These are phyloP conservation scores for Lanistes nyassanus DNA, from an alignment of 1,140 invertebrate genomes.

Conservation along the genomic window DNA sequence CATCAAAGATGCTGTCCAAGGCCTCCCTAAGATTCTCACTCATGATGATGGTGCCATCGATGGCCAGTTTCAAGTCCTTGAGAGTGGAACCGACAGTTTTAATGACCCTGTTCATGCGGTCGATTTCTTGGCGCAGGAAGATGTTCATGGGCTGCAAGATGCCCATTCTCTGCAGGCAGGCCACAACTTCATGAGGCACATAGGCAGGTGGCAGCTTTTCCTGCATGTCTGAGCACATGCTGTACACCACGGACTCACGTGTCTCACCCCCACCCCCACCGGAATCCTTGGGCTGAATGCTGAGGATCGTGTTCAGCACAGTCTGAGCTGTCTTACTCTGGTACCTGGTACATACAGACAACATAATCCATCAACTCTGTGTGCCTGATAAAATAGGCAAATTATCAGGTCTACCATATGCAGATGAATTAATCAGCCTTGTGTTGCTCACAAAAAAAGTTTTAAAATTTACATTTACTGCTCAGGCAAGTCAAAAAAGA, in stretches of 20 bases:
- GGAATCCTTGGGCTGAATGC: slow-evolving; percentile 93
- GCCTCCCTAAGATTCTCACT: slow-evolving; percentile 74
- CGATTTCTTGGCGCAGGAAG: slow-evolving; percentile 63
- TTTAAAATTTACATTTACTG: too few relatives aligned
- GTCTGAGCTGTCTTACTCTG: slow-evolving; percentile 92
- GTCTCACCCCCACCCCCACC: slow-evolving; percentile 73
- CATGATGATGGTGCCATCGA: slow-evolving; percentile 98
- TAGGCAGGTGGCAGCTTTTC: slow-evolving; percentile 63
- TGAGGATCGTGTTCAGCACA: slow-evolving; percentile 92
- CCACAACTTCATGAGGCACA: slow-evolving; percentile 56
- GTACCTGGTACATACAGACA: slow-evolving; percentile 70
- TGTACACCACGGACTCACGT: slow-evolving; percentile 60
- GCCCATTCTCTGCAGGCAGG: slow-evolving; percentile 80
- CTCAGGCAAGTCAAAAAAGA: too few relatives aligned
- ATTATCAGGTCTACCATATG: too few relatives aligned
- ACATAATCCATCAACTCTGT: too few relatives aligned
- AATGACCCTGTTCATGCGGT: slow-evolving; percentile 64
- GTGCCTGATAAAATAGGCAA: too few relatives aligned
- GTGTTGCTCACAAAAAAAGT: too few relatives aligned
- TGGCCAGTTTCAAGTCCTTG: slow-evolving; percentile 89
- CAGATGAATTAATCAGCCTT: too few relatives aligned
- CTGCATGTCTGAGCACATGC: slow-evolving; percentile 60
- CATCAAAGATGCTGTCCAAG: slow-evolving; percentile 64
- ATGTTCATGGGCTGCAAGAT: slow-evolving; percentile 62
- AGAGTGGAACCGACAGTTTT: slow-evolving; percentile 73